These are phyloP conservation scores for Diorhabda sublineata DNA, from an alignment of 1,140 invertebrate species.

Conservation along the genomic window DNA sequence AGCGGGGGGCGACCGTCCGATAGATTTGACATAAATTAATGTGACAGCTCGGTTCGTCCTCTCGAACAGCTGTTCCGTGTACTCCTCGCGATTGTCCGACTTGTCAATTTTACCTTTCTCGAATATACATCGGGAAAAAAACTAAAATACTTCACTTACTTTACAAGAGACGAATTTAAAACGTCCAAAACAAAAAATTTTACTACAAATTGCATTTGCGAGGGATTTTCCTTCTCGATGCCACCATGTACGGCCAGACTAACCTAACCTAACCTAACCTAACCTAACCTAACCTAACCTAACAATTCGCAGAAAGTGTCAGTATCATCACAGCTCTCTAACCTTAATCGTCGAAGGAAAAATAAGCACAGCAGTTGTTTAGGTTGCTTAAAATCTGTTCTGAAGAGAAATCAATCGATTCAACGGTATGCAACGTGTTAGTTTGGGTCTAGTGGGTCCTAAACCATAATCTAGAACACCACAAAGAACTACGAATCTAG, in stretches of 20 bases:
- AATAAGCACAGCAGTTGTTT: no score
- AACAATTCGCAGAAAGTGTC: no score
- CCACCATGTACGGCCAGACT: background rate
- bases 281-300: no score
- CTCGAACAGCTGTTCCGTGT: slow-evolving; percentile 27
- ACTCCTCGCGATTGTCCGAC: slow-evolving; percentile 40
- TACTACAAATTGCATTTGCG: background rate
- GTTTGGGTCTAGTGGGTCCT: no score
- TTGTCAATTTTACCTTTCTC: slow-evolving; percentile 39
- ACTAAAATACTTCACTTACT: background rate
- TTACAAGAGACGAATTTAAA: background rate
- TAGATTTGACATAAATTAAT: slow-evolving; percentile 26
- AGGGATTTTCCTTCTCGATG: background rate
- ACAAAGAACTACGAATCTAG: no score
- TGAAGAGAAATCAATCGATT: no score
- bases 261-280: background rate
- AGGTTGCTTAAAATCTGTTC: no score
- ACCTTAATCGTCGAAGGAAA: no score
- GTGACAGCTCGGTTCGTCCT: slow-evolving; percentile 29
- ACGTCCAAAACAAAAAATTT: background rate
- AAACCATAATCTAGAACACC: no score
- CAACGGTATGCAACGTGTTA: no score
- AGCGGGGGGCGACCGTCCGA: slow-evolving; percentile 5
- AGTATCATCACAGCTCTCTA: no score
- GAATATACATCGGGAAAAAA: slow-evolving; percentile 12